Conservation (phyloP, 2,113 vertebrate species). For the Uria aalge region DNA sequence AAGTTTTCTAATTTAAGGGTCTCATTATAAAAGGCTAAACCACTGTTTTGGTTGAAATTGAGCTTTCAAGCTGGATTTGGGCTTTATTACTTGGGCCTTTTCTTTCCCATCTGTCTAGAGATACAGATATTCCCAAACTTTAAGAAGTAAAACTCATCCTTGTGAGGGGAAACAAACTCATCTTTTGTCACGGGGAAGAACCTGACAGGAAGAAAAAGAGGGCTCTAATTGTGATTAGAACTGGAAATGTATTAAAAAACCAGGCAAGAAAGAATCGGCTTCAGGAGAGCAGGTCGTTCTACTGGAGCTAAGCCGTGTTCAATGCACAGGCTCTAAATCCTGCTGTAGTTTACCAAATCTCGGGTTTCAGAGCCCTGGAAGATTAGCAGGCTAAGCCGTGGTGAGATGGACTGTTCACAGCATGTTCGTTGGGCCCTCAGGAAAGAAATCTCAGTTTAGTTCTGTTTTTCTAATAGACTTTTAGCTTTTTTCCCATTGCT, state of each 20-base stretch:
- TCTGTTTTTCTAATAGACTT: background rate
- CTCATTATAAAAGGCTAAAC: background rate
- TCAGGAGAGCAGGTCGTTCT: background rate
- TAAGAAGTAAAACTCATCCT: background rate
- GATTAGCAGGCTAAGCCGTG: background rate
- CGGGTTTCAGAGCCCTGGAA: background rate
- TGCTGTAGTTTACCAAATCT: background rate
- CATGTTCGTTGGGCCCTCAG: accelerated
- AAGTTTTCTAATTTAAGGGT: background rate
- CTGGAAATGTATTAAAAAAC: background rate
- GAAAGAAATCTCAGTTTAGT: background rate
- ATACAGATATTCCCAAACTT: background rate
- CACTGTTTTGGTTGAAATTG: background rate
- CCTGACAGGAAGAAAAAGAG: background rate
- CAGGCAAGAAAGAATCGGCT: background rate
- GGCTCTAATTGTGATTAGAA: background rate
- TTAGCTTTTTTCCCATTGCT: background rate
- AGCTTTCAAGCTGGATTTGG: background rate
- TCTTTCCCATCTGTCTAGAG: background rate
- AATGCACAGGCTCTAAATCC: background rate
- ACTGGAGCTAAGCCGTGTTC: background rate
- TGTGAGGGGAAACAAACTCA: background rate
- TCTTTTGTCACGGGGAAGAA: background rate
- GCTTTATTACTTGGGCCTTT: background rate
- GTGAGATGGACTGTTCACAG: background rate